phyloP scores from a whole-genome alignment of 2,888 invertebrate genomes.

The Alcis repandata region DNA sequence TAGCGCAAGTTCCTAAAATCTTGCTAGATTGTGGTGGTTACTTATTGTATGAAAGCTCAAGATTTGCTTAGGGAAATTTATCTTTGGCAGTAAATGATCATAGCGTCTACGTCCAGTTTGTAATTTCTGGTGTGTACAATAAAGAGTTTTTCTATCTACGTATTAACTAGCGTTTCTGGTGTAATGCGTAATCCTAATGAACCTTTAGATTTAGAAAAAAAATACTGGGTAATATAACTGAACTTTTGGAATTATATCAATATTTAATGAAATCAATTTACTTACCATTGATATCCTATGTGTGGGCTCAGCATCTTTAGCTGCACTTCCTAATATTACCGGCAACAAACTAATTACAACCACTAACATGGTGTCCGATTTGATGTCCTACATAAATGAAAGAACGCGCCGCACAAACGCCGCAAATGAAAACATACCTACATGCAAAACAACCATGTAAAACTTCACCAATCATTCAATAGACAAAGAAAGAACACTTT shows the following conservation, averaged over 20 bases:
- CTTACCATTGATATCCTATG: slow-evolving; percentile 75
- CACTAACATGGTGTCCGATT: slow-evolving; percentile 17
- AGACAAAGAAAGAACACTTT: slow-evolving; percentile 17
- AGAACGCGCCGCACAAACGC: background rate
- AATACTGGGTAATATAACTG: too few species aligned
- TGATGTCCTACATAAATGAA: slow-evolving; percentile 4
- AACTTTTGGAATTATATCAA: background rate
- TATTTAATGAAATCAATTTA: slow-evolving; percentile 16
- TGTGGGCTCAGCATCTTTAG: slow-evolving; percentile 42
- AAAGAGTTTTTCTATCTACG: too few species aligned
- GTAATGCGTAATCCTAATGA: background rate
- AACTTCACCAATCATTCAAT: slow-evolving; percentile 9
- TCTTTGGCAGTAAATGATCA: too few species aligned
- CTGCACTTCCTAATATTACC: slow-evolving; percentile 20
- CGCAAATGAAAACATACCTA: slow-evolving; percentile 21
- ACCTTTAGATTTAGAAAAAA: too few species aligned
- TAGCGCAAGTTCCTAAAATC: too few species aligned
- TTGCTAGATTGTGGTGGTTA: too few species aligned
- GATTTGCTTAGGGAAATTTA: too few species aligned
- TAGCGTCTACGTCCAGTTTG: too few species aligned
- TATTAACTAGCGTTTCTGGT: too few species aligned
- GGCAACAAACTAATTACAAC: slow-evolving; percentile 24
- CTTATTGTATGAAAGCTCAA: too few species aligned
- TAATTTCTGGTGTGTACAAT: too few species aligned
- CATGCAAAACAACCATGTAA: background rate